Evolutionary conservation across 1,140 invertebrate species (phyloP).

Genomic region (Saxidomus purpurata): DNA sequence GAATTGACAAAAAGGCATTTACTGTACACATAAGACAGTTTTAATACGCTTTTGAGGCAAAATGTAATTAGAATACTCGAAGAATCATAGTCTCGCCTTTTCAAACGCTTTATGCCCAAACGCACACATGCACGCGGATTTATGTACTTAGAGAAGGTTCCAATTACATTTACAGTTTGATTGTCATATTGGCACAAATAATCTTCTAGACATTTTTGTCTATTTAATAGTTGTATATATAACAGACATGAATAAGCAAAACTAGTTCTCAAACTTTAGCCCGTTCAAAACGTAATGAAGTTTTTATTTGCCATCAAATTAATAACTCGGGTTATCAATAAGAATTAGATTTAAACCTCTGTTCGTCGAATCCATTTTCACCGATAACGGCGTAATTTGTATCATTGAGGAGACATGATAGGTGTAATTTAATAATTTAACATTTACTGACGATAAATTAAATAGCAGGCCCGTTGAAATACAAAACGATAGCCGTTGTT

Average conservation of each 20-base stretch:
- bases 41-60: too few species aligned
- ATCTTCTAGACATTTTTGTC: too few species aligned
- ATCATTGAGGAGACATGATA: conserved; percentile 10
- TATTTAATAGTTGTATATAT: too few species aligned
- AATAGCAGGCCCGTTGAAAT: conserved; percentile 2
- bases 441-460: conserved; percentile 6
- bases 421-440: conserved; percentile 33
- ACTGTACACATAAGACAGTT: too few species aligned
- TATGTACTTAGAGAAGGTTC: too few species aligned
- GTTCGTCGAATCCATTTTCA: not conserved
- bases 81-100: too few species aligned
- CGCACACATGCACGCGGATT: too few species aligned
- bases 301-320: conserved; percentile 36
- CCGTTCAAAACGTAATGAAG: not conserved
- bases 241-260: conserved; percentile 12
- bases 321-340: conserved; percentile 28
- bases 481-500: conserved; percentile 1
- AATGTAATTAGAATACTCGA: too few species aligned
- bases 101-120: too few species aligned
- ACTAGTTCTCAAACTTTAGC: conserved; percentile 21
- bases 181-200: too few species aligned
- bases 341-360: conserved; percentile 22
- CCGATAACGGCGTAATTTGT: conserved; percentile 18
- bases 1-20: too few species aligned
- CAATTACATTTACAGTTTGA: too few species aligned